Percentiles rank a stretch among this genome's conserved stretches.
These are phyloP conservation scores for Pantherophis vulpinus DNA, from an alignment of 2,797 vertebrate species.

Conservation along the genomic window DNA sequence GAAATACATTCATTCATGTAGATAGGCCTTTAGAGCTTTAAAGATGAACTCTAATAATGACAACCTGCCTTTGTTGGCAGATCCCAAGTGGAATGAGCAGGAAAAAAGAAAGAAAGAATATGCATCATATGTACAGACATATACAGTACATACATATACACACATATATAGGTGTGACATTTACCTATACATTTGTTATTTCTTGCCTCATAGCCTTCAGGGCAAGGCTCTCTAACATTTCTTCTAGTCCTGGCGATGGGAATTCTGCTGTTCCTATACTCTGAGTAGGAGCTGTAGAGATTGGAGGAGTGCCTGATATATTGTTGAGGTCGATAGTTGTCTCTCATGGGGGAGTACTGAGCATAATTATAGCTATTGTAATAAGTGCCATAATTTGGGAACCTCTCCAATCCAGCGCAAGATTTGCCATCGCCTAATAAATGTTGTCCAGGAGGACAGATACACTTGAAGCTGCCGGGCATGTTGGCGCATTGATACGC, in stretches of 20 bases:
- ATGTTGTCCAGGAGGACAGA: slow-evolving; percentile 88
- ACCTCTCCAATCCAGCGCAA: slow-evolving; percentile 92
- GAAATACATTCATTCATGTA: neutral
- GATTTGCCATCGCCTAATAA: slow-evolving; percentile 95
- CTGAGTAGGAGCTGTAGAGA: slow-evolving; percentile 85
- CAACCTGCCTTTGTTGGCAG: neutral
- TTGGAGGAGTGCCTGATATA: slow-evolving; percentile 91
- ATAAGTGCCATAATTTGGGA: slow-evolving; percentile 82
- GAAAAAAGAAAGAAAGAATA: slow-evolving; percentile 43
- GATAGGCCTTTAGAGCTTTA: neutral
- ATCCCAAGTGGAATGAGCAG: slow-evolving; percentile 44
- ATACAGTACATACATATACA: neutral
- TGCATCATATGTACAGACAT: neutral
- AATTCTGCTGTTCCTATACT: slow-evolving; percentile 80
- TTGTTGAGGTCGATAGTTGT: slow-evolving; percentile 77
- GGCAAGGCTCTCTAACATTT: slow-evolving; percentile 81
- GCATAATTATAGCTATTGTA: slow-evolving; percentile 84
- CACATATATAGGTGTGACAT: slow-evolving; percentile 65
- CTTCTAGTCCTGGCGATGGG: slow-evolving; percentile 77
- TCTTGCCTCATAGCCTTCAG: slow-evolving; percentile 84
- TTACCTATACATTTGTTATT: slow-evolving; percentile 90
- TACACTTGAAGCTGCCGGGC: slow-evolving; percentile 93
- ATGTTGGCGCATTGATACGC: slow-evolving; percentile 92
- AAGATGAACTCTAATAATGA: neutral
- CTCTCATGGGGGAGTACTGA: slow-evolving; percentile 78